Evolutionary conservation across 2,888 invertebrate species (phyloP), one percentile per base, ranked within the genome.

Genomic region (Amphipoea lucens): DNA sequence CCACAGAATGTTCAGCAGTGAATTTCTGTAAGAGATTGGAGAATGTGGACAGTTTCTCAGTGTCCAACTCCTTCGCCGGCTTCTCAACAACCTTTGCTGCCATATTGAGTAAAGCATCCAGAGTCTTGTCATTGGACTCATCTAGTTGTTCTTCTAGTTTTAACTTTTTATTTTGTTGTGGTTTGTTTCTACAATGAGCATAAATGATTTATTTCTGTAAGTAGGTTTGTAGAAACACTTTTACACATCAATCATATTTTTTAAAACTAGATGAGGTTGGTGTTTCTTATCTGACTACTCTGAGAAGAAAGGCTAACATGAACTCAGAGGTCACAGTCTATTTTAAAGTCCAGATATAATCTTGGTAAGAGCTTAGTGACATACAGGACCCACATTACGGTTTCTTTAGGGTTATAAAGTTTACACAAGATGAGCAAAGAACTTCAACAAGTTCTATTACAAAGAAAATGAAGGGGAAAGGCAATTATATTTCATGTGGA

Each of bases 101-200:
- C 67, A 96, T 88, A 75, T 94, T 96, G 5, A 97, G 91, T 66
- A 97, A 90, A 76, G 97, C 97, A 92, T 97, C 97, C 70, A 98
- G 92, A 12, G 97, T 97, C 88, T 96, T 97, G 89, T 98, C 98
- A 89, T 92, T 95, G 9, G 97, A 97, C 88, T 97, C 97, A 75
- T 96, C 95, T 69, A 95, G 80, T 76, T 91, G 91, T 5, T 91
- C 86, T 57, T 91, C 92, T 79, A 94, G 40, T 88, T 95, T 96
- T 2, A 89, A 74, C 89, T 93, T 96, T 84, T 97, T 96, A 75
- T 78, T 93, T 85, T 92, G 87, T 80, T 95, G 93, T 78, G 81
- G 73, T 84, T 92, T 92, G 80, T 91, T 93, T 87, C 96, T 96
- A 40, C 5, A 40, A 70, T 23, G 1, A 40, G 36, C 36, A 71